phyloP scores from a whole-genome alignment of 2,888 invertebrate species.

The Stomorhina lunata region DNA sequence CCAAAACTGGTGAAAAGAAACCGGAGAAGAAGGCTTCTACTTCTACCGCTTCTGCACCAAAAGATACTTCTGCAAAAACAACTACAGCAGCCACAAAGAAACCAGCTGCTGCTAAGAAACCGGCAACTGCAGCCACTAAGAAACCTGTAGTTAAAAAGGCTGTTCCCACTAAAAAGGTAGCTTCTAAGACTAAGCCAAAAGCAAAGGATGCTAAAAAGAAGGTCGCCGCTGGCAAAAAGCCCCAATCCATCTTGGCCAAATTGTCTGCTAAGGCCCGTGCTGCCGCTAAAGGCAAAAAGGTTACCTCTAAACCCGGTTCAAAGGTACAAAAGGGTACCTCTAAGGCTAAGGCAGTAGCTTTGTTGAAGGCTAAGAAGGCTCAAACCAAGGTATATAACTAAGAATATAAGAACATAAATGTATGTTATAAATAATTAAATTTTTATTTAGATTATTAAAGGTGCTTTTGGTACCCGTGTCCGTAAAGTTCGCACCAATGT shows the following conservation, averaged over 20 bases:
- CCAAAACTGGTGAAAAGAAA: conserved; percentile 83
- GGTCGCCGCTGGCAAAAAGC: conserved; percentile 77
- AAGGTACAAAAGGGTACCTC: conserved; percentile 81
- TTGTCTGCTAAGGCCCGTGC: conserved; percentile 79
- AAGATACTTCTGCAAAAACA: conserved; percentile 75
- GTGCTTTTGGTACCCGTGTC: conserved; percentile 91
- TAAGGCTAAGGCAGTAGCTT: conserved; percentile 81
- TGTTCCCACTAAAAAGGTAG: conserved; percentile 76
- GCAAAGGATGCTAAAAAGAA: conserved; percentile 78
- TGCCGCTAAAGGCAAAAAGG: conserved; percentile 77
- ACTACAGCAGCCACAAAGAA: conserved; percentile 74
- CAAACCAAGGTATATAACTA: conserved; percentile 88
- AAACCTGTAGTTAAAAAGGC: conserved; percentile 79
- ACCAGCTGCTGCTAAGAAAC: conserved; percentile 74
- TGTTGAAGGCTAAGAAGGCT: conserved; percentile 90
- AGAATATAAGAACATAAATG: neutral
- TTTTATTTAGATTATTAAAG: conserved; percentile 88
- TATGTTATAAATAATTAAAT: conserved; percentile 71
- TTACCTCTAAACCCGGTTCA: conserved; percentile 74
- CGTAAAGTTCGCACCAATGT: conserved; percentile 97
- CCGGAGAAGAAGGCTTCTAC: conserved; percentile 80
- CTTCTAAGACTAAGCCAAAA: conserved; percentile 75
- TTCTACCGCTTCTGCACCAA: conserved; percentile 79
- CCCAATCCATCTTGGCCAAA: conserved; percentile 78
- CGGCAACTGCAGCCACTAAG: conserved; percentile 78